These are phyloP conservation scores for Vireo griseus DNA, from an alignment of 2,797 vertebrate species.

Conservation along the genomic window DNA sequence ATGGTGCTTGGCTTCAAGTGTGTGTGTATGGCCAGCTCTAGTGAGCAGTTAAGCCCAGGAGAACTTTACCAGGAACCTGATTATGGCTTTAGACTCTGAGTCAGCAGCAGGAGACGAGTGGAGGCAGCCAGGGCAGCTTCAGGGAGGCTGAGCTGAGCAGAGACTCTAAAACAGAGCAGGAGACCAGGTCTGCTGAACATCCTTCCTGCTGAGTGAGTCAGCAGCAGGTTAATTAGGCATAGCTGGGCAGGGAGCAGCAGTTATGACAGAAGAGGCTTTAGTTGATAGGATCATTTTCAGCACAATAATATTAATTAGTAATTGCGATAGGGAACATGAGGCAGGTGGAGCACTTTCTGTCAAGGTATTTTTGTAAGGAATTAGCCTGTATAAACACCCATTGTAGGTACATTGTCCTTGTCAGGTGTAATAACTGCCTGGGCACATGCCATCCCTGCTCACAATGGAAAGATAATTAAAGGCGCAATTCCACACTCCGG, in stretches of 20 bases:
- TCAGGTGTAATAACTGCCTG: conserved; percentile 67
- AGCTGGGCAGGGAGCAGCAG: conserved; percentile 20
- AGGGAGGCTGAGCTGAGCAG: neutral
- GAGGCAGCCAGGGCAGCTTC: neutral
- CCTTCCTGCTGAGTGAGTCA: conserved; percentile 3
- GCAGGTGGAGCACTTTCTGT: conserved; percentile 46
- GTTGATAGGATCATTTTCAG: conserved; percentile 49
- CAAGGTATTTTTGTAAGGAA: conserved; percentile 70
- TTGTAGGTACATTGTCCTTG: conserved; percentile 64
- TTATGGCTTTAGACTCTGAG: neutral
- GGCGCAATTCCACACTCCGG: conserved; percentile 28
- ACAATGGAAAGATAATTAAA: conserved; percentile 69
- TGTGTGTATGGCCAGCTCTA: neutral
- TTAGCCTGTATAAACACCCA: conserved; percentile 67
- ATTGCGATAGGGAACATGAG: conserved; percentile 42
- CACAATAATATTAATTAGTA: conserved; percentile 50
- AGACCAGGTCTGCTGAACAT: neutral
- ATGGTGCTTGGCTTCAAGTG: neutral
- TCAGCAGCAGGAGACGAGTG: neutral
- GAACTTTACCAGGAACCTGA: neutral
- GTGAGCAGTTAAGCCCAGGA: neutral
- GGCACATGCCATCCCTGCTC: conserved; percentile 44
- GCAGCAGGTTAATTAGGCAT: conserved; percentile 13
- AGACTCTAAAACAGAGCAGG: neutral
- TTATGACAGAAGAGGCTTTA: conserved; percentile 30